Evolutionary conservation across 2,113 vertebrate species (phyloP).

Genomic region (Callionymus lyra): DNA sequence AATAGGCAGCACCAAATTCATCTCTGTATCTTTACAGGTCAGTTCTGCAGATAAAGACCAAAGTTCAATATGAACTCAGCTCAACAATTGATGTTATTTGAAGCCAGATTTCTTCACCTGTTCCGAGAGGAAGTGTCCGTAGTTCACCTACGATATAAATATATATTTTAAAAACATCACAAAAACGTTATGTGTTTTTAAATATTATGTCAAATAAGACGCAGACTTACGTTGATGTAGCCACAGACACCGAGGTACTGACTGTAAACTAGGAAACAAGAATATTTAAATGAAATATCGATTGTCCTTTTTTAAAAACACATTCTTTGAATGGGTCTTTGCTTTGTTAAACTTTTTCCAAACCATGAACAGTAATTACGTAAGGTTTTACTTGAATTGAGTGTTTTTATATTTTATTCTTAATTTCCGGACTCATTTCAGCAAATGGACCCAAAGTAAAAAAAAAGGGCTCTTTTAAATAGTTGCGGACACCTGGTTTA

Average conservation of each 20-base stretch:
- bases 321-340: not conserved
- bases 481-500: no score
- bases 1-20: slow-evolving; percentile 54
- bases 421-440: no score
- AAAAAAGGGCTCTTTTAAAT: no score
- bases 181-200: not conserved
- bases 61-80: no score
- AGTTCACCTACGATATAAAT: slow-evolving; percentile 35
- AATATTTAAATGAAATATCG: slow-evolving; percentile 18
- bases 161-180: slow-evolving; percentile 1
- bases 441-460: no score
- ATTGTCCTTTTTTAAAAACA: not conserved
- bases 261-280: slow-evolving; percentile 58
- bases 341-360: no score
- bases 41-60: slow-evolving; percentile 37
- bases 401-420: not conserved
- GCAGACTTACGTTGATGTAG: slow-evolving; percentile 60
- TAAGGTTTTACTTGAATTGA: no score
- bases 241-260: slow-evolving; percentile 57
- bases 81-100: no score
- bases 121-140: slow-evolving; percentile 44
- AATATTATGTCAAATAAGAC: slow-evolving; percentile 1
- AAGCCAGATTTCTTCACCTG: slow-evolving; percentile 45
- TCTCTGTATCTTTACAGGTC: slow-evolving; percentile 39
- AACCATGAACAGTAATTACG: no score